Percentiles rank a stretch among this genome's conserved stretches.
These are phyloP conservation scores for Candoia aspera DNA, from an alignment of 2,113 vertebrate species.

Conservation along the genomic window DNA sequence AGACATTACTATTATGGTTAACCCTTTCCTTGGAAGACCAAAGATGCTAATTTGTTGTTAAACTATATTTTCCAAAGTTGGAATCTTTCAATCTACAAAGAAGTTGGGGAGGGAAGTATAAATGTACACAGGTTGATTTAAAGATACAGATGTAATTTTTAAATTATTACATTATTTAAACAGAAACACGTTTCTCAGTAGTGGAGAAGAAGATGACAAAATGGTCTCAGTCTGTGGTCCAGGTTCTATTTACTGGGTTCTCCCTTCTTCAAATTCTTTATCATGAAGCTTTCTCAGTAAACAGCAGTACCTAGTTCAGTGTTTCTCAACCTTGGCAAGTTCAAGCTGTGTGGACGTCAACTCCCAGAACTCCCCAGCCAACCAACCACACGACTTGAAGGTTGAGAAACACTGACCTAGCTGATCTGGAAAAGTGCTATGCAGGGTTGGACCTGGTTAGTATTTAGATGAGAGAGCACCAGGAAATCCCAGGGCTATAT, in stretches of 20 bases:
- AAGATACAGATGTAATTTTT: background rate
- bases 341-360: too few species aligned
- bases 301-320: background rate
- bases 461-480: background rate
- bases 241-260: background rate
- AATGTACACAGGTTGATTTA: background rate
- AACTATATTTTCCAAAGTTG: background rate
- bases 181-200: background rate
- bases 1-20: background rate
- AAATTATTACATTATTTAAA: background rate
- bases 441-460: background rate
- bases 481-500: background rate
- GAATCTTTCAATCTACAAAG: background rate
- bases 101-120: background rate
- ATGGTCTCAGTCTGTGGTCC: too few species aligned
- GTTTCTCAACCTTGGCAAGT: too few species aligned
- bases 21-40: background rate
- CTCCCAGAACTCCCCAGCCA: too few species aligned
- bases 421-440: background rate
- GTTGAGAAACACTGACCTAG: background rate
- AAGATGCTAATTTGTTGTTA: background rate
- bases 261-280: background rate
- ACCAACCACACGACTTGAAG: too few species aligned
- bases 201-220: background rate
- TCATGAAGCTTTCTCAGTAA: background rate